Base-by-base conservation (phyloP, 2,797 vertebrate species). In the Parambassis ranga region DNA sequence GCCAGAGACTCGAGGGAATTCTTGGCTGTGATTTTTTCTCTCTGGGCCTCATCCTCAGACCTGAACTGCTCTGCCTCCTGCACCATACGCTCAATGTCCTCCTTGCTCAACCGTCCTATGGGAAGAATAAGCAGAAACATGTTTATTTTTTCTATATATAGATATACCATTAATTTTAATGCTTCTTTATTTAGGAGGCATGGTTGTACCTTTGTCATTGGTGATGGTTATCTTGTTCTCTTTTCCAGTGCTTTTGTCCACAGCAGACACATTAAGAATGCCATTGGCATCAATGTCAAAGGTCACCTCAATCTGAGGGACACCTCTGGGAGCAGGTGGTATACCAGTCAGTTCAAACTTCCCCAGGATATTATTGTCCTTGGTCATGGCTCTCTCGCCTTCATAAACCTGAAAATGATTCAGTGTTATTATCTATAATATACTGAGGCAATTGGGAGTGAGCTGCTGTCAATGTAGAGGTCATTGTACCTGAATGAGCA, bases 211-310 rank as follows among this genome's bases (percentile, higher is more conserved):
- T 92, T 94, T 94, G 81, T 94, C 93, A 77, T 94, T 94, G 15
- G 93, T 94, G 57, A 94, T 94, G 43, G 93, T 94, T 73, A 93
- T 94, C 85, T 94, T 94, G 81, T 94, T 94, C 67, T 94, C 93
- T 48, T 93, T 94, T 47, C 93, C 93, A 1, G 93, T 94, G 87
- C 93, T 94, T 89, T 94, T 94, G 87, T 94, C 93, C n/a, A 88
- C 93, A 9, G 93, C 93, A 14, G 93, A 93, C 37, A 94, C 93
- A 43, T 93, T 94, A 41, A 94, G 91, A 79, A 93, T 94, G 46
- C 93, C 93, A 43, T 94, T 93, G 71, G 93, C 93, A 49, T 94
- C 93, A 19, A 94, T 94, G 80, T 94, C 92, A 85, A 94, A 94
- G 33, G 93, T 94, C 66, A 93, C 93, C 79, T 94, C 93, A 28